A percentile compares a stretch with the other conserved stretches of the same genome.
Conservation (phyloP, 1,140 invertebrate species). For the Aethina tumida region DNA sequence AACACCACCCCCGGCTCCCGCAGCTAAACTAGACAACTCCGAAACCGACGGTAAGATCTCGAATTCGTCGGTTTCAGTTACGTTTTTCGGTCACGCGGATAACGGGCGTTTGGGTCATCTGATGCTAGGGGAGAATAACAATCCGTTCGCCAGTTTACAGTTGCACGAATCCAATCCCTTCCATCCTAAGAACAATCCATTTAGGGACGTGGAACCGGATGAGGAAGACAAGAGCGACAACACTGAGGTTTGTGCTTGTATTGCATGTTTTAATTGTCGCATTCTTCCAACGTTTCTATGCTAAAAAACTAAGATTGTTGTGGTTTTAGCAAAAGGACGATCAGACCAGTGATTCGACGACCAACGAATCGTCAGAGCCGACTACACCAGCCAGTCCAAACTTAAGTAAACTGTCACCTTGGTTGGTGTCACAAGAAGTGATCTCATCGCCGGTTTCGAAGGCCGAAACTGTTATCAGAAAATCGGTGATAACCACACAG, state of each 20-base stretch:
- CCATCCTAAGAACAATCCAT: conserved; percentile 34
- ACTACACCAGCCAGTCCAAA: conserved; percentile 38
- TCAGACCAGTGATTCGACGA: too few relatives aligned
- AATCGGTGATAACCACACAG: conserved; percentile 77
- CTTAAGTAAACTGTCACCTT: conserved; percentile 53
- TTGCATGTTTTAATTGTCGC: background rate
- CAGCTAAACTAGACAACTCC: conserved; percentile 14
- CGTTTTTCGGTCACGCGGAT: conserved; percentile 43
- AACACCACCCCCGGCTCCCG: conserved; percentile 18
- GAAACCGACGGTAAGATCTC: conserved; percentile 10
- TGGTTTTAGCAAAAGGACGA: too few relatives aligned
- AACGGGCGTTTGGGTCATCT: conserved; percentile 38
- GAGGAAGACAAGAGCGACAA: conserved; percentile 15
- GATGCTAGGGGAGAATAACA: conserved; percentile 18
- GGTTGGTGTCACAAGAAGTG: conserved; percentile 65
- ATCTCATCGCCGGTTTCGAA: conserved; percentile 45
- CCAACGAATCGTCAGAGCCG: too few relatives aligned
- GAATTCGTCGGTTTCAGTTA: conserved; percentile 40
- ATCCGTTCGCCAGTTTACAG: conserved; percentile 40
- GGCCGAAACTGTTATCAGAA: conserved; percentile 58
- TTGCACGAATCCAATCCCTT: conserved; percentile 39
- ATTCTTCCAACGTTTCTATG: background rate
- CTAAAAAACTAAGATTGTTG: background rate
- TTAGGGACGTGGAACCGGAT: conserved; percentile 18
- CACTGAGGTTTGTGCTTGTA: conserved; percentile 18